Percentiles rank a stretch among this genome's conserved stretches.
Conservation (phyloP, 2,797 vertebrate species). For the Sebastes nivosus region DNA sequence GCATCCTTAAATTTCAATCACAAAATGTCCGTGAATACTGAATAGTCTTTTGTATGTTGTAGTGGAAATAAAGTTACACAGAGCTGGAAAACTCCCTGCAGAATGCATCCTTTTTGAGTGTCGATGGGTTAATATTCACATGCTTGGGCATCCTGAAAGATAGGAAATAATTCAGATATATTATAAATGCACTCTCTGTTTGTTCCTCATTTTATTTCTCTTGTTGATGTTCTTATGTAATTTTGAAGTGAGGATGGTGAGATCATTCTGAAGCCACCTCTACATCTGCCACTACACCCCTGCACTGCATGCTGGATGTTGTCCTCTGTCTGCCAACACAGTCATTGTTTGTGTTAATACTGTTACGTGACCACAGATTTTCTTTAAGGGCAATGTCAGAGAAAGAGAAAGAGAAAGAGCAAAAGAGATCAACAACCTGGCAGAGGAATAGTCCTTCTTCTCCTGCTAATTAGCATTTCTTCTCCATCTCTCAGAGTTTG, state of each 20-base stretch:
- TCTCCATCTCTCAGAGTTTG: not conserved
- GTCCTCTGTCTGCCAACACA: conserved; percentile 46
- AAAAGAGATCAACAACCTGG: conserved; percentile 24
- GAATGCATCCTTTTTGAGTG: not conserved
- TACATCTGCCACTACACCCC: conserved; percentile 48
- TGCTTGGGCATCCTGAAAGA: not conserved
- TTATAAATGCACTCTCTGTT: not conserved
- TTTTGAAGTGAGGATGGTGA: conserved; percentile 18
- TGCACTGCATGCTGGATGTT: conserved; percentile 17
- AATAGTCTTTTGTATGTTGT: not conserved
- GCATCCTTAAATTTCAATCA: not conserved
- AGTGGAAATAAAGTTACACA: not conserved
- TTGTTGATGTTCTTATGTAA: conserved; percentile 14
- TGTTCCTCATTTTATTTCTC: not conserved
- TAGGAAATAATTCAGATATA: not conserved
- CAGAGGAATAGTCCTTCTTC: conserved; percentile 24
- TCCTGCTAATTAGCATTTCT: conserved; percentile 20
- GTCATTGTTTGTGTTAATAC: conserved; percentile 19
- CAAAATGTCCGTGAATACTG: not conserved
- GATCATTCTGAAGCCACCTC: conserved; percentile 42
- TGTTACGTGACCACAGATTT: conserved; percentile 48
- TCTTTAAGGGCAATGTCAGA: conserved; percentile 24
- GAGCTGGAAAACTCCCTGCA: not conserved
- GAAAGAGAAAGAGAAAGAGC: not conserved
- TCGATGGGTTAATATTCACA: not conserved